Evolutionary conservation across 2,888 invertebrate genomes (phyloP).

Genomic region (Abrostola triplasia): DNA sequence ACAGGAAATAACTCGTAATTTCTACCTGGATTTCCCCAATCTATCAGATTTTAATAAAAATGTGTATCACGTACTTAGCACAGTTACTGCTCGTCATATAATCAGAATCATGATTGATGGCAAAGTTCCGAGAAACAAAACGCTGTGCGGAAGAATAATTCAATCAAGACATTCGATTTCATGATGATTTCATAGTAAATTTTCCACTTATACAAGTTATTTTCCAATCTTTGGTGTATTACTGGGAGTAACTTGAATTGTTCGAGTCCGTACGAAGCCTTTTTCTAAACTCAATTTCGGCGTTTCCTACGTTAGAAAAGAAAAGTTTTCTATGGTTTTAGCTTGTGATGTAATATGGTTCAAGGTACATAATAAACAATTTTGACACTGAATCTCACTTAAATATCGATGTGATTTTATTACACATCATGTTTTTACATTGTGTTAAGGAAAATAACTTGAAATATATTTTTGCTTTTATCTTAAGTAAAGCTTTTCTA

Average conservation of each 20-base stretch:
- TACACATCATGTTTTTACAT: neutral
- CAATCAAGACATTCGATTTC: slow-evolving; percentile 51
- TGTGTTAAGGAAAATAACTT: neutral
- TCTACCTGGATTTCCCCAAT: slow-evolving; percentile 35
- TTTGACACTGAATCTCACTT: neutral
- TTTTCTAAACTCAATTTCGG: slow-evolving; percentile 34
- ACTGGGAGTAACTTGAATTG: slow-evolving; percentile 38
- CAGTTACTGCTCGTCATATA: slow-evolving; percentile 44
- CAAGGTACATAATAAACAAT: neutral
- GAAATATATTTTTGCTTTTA: slow-evolving; percentile 11
- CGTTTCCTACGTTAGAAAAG: slow-evolving; percentile 19
- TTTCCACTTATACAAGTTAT: slow-evolving; percentile 48
- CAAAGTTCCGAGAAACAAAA: slow-evolving; percentile 42
- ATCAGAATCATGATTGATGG: slow-evolving; percentile 45
- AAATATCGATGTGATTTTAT: slow-evolving; percentile 4
- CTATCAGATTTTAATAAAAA: slow-evolving; percentile 39
- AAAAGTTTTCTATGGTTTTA: slow-evolving; percentile 31
- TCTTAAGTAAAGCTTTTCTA: slow-evolving; percentile 9
- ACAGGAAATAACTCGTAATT: slow-evolving; percentile 38
- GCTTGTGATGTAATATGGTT: slow-evolving; percentile 6
- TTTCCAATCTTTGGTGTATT: slow-evolving; percentile 47
- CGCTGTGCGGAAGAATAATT: slow-evolving; percentile 45
- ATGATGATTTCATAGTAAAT: slow-evolving; percentile 54
- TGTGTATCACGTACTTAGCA: slow-evolving; percentile 46
- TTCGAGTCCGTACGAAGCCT: slow-evolving; percentile 35